Percentiles rank a stretch among this genome's conserved stretches.
Conservation (phyloP, 2,797 vertebrate species). For the Falco berigora region DNA sequence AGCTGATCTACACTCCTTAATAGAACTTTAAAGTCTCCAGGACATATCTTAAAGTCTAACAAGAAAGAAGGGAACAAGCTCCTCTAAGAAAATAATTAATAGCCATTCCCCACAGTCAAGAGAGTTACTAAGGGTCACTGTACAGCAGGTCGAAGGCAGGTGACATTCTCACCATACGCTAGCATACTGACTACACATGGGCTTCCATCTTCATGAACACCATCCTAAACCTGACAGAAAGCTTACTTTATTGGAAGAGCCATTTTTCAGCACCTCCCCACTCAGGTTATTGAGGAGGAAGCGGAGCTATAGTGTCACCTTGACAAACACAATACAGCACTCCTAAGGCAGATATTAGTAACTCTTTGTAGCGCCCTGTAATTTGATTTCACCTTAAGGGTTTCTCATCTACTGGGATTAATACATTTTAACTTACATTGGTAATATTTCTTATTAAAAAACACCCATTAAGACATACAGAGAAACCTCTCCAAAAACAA, state of each 20-base stretch:
- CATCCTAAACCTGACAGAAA: background rate
- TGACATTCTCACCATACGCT: rapidly evolving
- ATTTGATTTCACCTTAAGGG: background rate
- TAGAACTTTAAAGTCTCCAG: background rate
- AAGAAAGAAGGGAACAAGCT: background rate
- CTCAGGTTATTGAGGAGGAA: background rate
- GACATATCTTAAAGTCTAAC: background rate
- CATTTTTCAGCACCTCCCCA: background rate
- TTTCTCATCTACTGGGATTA: background rate
- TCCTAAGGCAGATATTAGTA: background rate
- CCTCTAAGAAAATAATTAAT: background rate
- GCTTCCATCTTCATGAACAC: background rate
- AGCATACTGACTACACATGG: rapidly evolving
- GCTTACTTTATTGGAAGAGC: background rate
- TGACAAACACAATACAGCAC: background rate
- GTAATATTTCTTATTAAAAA: background rate
- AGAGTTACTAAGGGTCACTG: background rate
- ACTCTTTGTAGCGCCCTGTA: background rate
- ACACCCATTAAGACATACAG: background rate
- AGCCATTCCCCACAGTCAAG: background rate
- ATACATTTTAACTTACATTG: background rate
- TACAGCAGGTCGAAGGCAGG: background rate
- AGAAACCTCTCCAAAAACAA: background rate
- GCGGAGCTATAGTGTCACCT: background rate
- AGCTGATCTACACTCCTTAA: background rate